Base-by-base conservation (phyloP, 2,888 invertebrate genomes). In the Tridacna gigas region DNA sequence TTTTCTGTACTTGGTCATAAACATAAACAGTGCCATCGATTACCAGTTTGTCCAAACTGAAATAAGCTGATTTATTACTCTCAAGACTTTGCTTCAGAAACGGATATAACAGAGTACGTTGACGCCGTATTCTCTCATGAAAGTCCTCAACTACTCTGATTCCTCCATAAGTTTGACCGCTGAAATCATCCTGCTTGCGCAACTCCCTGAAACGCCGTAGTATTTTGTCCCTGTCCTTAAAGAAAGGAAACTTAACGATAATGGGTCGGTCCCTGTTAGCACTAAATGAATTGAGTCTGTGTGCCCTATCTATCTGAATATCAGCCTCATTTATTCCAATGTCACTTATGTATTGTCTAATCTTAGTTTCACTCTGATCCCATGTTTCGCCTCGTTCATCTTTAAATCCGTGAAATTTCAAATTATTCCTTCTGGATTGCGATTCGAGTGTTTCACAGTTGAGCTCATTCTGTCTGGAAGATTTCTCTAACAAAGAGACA, bases 11-110 rank as follows among this genome's bases (percentile, higher is more conserved):
- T 5, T 20, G n/a, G 9, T 56, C 56, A 56, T 56, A 56, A 18
- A 56, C 56, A 56, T 20, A 56, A 18, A 56, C 56, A 56, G 56
- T 56, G 18, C 56, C 56, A 56, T 56, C 56, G 56, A 56, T n/a
- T n/a, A 56, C 56, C n/a, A 56, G 56, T n/a, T 56, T 56, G 56
- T 56, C 56, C 56, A 56, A n/a, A 20, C 56, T 56, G n/a, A 56
- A 56, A 56, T 56, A 56, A 18, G 56, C 56, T n/a, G 20, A 20
- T 56, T 56, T 56, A 56, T 56, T 56, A 20, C n/a, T n/a, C 20
- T n/a, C 56, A 56, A 56, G 56, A n/a, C 56, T 56, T n/a, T 56
- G 56, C 56, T 56, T 56, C 56, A 56, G 56, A 20, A 56, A 56
- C 2, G 56, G 56, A 56, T 56, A 56, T 56, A 56, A 56, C 56